Evolutionary conservation across 2,113 vertebrate species (phyloP).

Genomic region (Syngnathus typhle): DNA sequence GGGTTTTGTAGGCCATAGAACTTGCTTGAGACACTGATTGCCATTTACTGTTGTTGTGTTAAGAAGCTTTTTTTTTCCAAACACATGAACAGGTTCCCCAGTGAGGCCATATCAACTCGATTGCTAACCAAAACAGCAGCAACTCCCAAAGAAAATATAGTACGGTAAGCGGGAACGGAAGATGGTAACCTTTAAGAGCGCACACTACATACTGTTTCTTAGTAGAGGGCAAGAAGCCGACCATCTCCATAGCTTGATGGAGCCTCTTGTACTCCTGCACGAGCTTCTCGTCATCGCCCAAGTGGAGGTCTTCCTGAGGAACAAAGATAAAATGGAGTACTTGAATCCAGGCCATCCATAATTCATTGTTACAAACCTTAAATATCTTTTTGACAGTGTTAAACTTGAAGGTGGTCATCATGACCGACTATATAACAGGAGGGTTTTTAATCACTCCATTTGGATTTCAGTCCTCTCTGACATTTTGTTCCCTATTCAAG

Average conservation of each 20-base stretch:
- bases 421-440: not conserved
- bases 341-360: not conserved
- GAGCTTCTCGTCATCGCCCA: conserved; percentile 81
- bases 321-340: not conserved
- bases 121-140: too few relatives aligned
- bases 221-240: conserved; percentile 90
- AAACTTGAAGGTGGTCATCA: not conserved
- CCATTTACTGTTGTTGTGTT: too few relatives aligned
- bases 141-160: too few relatives aligned
- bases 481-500: not conserved
- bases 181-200: not conserved
- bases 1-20: too few relatives aligned
- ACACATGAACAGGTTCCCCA: too few relatives aligned
- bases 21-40: too few relatives aligned
- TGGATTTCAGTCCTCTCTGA: not conserved
- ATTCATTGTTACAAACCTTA: not conserved
- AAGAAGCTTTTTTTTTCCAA: too few relatives aligned
- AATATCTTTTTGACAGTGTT: not conserved
- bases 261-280: conserved; percentile 83
- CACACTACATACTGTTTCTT: conserved; percentile 81
- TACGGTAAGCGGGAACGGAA: not conserved
- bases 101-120: too few relatives aligned
- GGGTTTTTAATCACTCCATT: not conserved
- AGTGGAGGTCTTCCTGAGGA: conserved; percentile 77
- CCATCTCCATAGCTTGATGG: conserved; percentile 98